These are phyloP conservation scores for Diplolepis rosae DNA, from an alignment of 2,888 invertebrate genomes.

Conservation along the genomic window DNA sequence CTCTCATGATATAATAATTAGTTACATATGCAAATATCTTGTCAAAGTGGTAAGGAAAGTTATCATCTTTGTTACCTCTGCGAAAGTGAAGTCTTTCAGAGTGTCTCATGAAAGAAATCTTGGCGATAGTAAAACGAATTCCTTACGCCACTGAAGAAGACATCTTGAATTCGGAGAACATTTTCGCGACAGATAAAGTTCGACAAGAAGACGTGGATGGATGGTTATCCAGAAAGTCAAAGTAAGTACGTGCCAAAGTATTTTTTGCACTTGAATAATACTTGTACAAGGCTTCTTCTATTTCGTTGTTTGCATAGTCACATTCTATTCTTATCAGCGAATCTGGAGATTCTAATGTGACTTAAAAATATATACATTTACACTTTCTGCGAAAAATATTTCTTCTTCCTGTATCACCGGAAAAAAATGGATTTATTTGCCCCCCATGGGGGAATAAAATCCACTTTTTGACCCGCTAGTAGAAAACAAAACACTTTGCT, in stretches of 20 bases:
- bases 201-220: constrained; percentile 44
- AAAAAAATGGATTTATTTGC: too few species aligned
- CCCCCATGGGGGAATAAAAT: too few species aligned
- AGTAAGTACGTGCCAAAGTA: constrained; percentile 48
- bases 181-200: constrained; percentile 33
- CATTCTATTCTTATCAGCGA: not conserved
- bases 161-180: constrained; percentile 21
- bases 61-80: constrained; percentile 7
- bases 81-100: too few species aligned
- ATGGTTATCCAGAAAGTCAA: constrained; percentile 44
- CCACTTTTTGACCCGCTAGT: too few species aligned
- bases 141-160: constrained; percentile 20
- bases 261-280: constrained; percentile 5
- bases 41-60: not conserved
- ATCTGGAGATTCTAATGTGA: not conserved
- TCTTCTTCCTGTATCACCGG: not conserved
- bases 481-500: too few species aligned
- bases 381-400: not conserved
- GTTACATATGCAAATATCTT: not conserved
- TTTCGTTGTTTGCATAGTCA: not conserved
- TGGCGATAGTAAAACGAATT: constrained; percentile 19
- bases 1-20: too few species aligned
- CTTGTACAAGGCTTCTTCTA: not conserved
- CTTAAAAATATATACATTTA: not conserved
- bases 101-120: constrained; percentile 1